Conservation (phyloP, 1,140 invertebrate species). For the Drosophila chauvacae region DNA sequence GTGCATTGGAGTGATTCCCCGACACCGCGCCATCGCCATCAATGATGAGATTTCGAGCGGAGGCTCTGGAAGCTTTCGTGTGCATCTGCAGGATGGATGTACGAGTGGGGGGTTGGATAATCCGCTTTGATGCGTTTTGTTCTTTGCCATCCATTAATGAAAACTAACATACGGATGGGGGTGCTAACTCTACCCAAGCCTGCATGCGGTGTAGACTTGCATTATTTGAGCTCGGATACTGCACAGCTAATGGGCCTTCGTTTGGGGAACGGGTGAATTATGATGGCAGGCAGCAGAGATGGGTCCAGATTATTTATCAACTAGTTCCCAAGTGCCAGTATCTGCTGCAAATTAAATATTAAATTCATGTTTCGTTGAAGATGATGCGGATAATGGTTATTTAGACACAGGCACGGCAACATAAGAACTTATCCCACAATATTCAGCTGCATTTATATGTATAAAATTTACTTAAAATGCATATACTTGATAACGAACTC, state of each 20-base stretch:
- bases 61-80: not conserved
- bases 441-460: not conserved
- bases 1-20: conserved; percentile 73
- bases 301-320: not conserved
- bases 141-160: conserved; percentile 42
- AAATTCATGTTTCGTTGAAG: not conserved
- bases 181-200: not conserved
- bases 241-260: conserved; percentile 2
- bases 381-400: not conserved
- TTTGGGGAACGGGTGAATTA: not conserved
- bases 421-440: not conserved
- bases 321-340: not conserved
- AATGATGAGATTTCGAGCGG: conserved; percentile 26
- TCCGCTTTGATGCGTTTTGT: conserved; percentile 34
- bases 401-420: not conserved
- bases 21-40: conserved; percentile 33
- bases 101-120: conserved; percentile 4
- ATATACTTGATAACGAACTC: too few relatives aligned
- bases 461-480: not conserved
- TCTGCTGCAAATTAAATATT: not conserved
- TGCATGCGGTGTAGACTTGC: not conserved
- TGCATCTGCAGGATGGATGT: conserved; percentile 28
- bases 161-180: conserved; percentile 1
- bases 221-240: conserved; percentile 4
- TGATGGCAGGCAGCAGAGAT: not conserved